Percentiles rank a stretch among this genome's conserved stretches.
These are phyloP conservation scores for Vulpes ferrilata DNA, from an alignment of 2,113 vertebrate genomes.

Conservation along the genomic window DNA sequence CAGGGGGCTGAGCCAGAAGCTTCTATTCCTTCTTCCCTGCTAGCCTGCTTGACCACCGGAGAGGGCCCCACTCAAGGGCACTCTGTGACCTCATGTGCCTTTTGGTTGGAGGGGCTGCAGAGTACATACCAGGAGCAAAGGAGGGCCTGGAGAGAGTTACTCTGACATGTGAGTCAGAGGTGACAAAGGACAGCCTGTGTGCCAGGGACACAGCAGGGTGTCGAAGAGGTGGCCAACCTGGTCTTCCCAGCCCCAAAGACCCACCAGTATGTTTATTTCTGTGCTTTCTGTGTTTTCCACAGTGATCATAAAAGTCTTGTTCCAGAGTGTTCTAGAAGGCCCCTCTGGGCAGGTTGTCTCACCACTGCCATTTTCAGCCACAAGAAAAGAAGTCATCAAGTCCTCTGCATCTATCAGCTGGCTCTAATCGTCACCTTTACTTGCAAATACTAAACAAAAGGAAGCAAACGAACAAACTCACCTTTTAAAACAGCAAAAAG, in stretches of 20 bases:
- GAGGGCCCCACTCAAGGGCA: background rate
- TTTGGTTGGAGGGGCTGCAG: slow-evolving; percentile 84
- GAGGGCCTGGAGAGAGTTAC: slow-evolving; percentile 69
- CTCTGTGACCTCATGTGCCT: background rate
- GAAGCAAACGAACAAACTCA: background rate
- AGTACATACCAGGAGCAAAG: slow-evolving; percentile 87
- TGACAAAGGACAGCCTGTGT: slow-evolving; percentile 83
- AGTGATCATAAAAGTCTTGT: background rate
- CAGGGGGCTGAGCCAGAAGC: accelerated
- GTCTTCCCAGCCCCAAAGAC: slow-evolving; percentile 90
- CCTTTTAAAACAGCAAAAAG: background rate
- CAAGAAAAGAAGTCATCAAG: background rate
- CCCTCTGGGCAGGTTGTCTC: background rate
- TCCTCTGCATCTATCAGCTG: background rate
- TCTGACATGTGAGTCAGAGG: slow-evolving; percentile 70
- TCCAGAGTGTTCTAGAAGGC: background rate
- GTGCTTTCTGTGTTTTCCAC: background rate
- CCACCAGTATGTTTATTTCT: slow-evolving; percentile 85
- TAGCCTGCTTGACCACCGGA: background rate
- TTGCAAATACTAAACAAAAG: background rate
- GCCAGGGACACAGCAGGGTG: slow-evolving; percentile 87
- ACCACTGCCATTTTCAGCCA: background rate
- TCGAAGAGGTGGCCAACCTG: slow-evolving; percentile 89
- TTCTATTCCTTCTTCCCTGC: background rate
- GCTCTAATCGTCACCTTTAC: background rate